Evolutionary conservation across 2,888 invertebrate species (phyloP).

Genomic region (Clanis bilineata): DNA sequence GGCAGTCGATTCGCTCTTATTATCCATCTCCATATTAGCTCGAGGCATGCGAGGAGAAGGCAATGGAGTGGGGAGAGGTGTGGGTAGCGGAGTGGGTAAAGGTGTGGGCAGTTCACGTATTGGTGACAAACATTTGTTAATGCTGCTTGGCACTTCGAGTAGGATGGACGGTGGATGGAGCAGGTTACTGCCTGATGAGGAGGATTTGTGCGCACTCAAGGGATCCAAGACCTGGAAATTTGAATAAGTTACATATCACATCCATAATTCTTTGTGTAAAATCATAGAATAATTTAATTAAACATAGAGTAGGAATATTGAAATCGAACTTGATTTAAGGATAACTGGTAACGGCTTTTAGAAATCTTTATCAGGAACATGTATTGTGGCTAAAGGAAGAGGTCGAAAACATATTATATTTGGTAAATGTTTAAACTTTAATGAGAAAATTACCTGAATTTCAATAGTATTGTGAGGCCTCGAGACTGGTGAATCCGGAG

Average conservation of each 20-base stretch:
- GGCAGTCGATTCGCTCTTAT: constrained; percentile 51
- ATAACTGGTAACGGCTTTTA: neutral
- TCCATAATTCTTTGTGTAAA: neutral
- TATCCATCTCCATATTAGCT: constrained; percentile 58
- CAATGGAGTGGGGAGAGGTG: constrained; percentile 86
- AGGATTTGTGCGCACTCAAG: constrained; percentile 84
- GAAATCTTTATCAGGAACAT: neutral
- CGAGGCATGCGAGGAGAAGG: constrained; percentile 73
- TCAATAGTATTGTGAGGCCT: constrained; percentile 74
- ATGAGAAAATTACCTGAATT: constrained; percentile 58
- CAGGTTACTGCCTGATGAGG: constrained; percentile 81
- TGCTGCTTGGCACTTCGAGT: constrained; percentile 88
- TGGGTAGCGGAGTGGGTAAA: constrained; percentile 83
- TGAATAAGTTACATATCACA: neutral
- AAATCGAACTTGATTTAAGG: neutral
- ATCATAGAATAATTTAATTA: too few relatives aligned
- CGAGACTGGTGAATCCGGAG: constrained; percentile 84
- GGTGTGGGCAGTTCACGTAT: constrained; percentile 90
- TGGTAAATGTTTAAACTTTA: too few relatives aligned
- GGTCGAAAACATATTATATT: too few relatives aligned
- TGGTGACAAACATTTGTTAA: constrained; percentile 90
- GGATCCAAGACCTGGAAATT: constrained; percentile 84
- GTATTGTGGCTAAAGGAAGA: neutral
- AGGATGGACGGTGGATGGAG: constrained; percentile 89
- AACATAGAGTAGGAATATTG: too few relatives aligned